phyloP scores from a whole-genome alignment of 37 sponge, comb jelly and placozoan genomes.

The Lycopodina hypogea region DNA sequence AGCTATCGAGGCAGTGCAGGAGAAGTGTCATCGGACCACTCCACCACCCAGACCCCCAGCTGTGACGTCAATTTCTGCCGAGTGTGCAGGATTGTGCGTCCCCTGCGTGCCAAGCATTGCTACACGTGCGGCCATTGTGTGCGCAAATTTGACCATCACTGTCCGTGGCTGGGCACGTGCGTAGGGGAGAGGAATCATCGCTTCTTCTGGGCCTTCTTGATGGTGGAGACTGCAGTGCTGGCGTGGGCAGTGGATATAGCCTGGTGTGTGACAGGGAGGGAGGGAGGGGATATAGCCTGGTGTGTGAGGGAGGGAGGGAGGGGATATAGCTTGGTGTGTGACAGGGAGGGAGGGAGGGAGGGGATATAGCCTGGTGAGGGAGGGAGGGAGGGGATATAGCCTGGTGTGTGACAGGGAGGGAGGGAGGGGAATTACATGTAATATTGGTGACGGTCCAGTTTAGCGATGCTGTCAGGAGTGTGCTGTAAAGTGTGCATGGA shows the following conservation, averaged over 20 bases:
- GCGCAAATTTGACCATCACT: conserved; percentile 70
- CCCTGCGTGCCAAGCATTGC: conserved; percentile 68
- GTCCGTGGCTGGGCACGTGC: conserved; percentile 76
- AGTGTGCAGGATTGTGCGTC: conserved; percentile 26
- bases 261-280: conserved; percentile 44
- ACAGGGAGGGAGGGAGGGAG: conserved; percentile 11
- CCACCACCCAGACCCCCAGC: not conserved
- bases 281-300: conserved; percentile 49
- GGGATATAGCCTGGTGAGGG: conserved; percentile 49
- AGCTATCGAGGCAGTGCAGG: no score
- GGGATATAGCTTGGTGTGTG: conserved; percentile 62
- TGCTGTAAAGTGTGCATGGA: no score
- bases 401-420: conserved; percentile 60
- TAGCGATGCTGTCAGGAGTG: no score
- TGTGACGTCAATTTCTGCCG: conserved; percentile 25
- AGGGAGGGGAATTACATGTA: not conserved
- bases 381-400: conserved; percentile 30
- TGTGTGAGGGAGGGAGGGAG: conserved; percentile 22
- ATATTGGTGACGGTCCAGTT: not conserved
- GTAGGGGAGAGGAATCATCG: conserved; percentile 76
- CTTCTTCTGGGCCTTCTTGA: conserved; percentile 57
- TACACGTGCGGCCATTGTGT: conserved; percentile 64
- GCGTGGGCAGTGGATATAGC: conserved; percentile 47
- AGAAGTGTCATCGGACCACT: conserved; percentile 10
- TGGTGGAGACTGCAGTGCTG: conserved; percentile 38